A percentile compares a stretch with the other conserved stretches of the same genome.
Evolutionary conservation across 2,888 invertebrate genomes (phyloP).

Genomic region (Melinaea marsaeus): DNA sequence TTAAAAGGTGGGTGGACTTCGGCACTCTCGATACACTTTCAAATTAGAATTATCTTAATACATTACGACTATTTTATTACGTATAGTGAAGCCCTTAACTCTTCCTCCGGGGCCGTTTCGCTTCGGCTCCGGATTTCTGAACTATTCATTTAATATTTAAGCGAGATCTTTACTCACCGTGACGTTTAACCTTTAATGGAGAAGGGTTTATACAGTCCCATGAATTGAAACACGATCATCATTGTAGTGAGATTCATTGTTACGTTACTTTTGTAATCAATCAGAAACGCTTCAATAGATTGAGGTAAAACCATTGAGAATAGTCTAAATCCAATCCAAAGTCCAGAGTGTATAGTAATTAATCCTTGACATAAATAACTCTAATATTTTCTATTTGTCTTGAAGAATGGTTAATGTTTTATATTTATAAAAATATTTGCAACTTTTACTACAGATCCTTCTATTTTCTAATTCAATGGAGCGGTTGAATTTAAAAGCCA

Average conservation of each 20-base stretch:
- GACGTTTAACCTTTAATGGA: conserved; percentile 22
- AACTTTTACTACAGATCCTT: conserved; percentile 14
- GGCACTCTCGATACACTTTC: conserved; percentile 33
- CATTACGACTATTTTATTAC: conserved; percentile 43
- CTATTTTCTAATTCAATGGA: conserved; percentile 28
- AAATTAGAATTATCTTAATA: conserved; percentile 39
- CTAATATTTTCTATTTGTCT: too few relatives aligned
- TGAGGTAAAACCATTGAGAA: too few relatives aligned
- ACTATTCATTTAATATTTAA: conserved; percentile 42
- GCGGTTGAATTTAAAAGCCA: conserved; percentile 23
- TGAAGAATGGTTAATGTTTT: too few relatives aligned
- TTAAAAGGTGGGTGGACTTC: not conserved
- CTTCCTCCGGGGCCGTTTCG: conserved; percentile 33
- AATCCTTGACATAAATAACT: too few relatives aligned
- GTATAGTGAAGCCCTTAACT: conserved; percentile 36
- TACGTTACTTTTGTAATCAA: not conserved
- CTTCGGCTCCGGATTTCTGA: conserved; percentile 34
- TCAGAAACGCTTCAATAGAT: not conserved
- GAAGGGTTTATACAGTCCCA: conserved; percentile 14
- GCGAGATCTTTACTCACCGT: conserved; percentile 23
- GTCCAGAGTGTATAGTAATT: too few relatives aligned
- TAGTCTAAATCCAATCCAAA: too few relatives aligned
- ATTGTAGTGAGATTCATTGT: not conserved
- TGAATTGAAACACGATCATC: conserved; percentile 1
- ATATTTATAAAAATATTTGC: not conserved